Base-by-base conservation (phyloP, 2,888 invertebrate species). In the Phrixothrix hirtus region DNA sequence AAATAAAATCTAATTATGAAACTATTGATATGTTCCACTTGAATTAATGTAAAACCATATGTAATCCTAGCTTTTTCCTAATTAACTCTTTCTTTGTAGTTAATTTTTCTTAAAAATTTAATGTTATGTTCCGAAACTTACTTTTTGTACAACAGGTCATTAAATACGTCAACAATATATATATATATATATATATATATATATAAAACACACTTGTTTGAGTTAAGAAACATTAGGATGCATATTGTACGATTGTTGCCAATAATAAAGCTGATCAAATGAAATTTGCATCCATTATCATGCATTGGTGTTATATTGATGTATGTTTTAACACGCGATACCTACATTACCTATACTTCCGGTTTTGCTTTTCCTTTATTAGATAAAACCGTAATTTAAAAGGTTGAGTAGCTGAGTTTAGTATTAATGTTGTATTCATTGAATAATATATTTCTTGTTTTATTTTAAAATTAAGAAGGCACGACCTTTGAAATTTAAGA, bases 261-360 rank as follows among this genome's bases (percentile, higher is more conserved):
- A 38, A n/a, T 41, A 48, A 41, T 34, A 29, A 48, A 30, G 26
- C 26, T 41, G 34, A 41, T 25, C 26, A 27, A 35, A 27, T 29
- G 37, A 48, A 54, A 54, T 54, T 54, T 48, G 54, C 54, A 48
- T 44, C 37, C 37, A 42, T 47, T 52, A 46, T 42, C 31, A 14
- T 37, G 25, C 48, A 49, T 49, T 26, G 59, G 55, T 57, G 47
- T 54, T 49, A 56, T 63, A 66, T 67, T 62, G 64, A 68, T 63
- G 66, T 55, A 60, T 61, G 59, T 62, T 56, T 52, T 48, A 59
- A 57, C 70, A 70, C 70, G 70, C 70, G 55, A 71, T 66, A 62
- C 58, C 49, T 62, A 67, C 70, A 61, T 69, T 70, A 67, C 60
- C 54, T 63, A 59, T 61, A 65, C 59, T 66, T 68, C 68, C 70